Base-by-base conservation (phyloP, 2,113 vertebrate species). In the Aythya baeri region DNA sequence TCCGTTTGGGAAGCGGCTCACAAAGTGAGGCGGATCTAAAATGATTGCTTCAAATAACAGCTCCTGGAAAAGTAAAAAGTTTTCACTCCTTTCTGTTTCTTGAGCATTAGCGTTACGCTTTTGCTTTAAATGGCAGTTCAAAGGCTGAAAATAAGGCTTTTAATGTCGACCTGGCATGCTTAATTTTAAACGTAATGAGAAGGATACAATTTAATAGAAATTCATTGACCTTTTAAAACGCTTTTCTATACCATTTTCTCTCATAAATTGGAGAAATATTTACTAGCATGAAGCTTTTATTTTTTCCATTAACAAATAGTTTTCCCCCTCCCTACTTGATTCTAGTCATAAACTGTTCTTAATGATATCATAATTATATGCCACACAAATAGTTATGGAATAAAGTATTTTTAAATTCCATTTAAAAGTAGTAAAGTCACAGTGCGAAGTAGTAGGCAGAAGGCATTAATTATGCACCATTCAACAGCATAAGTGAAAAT, bases 151-250 rank as follows among this genome's bases (percentile, higher is more conserved):
- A 62, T 4, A 20, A 7, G 10, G 38, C 17, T 94, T 91, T 80
- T 94, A 83, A 88, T 62, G 66, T 44, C 94, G 88, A 85, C 54
- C 44, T 89, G 87, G 79, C 25, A 86, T 50, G 65, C 38, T 83
- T 93, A 78, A 87, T 92, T 91, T 87, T 91, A 83, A 93, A 94
- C 46, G 61, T 44, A 92, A 75, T 62, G 57, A 81, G 73, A 86
- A 91, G 0, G 83, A 41, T 74, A 74, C 32, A 55, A 83, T 68
- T 95, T 92, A 80, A 93, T 13, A 90, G 58, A 93, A 94, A 97
- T 66, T 75, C 93, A 88, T 7, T 97, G 93, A 94, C 77, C 86
- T 97, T 96, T 86, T 70, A 83, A 74, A 93, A 94, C 88, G 61
- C 75, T 92, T 92, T 76, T 43, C 88, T 89, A 75, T 32, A 83